Conservation (phyloP, 1,140 invertebrate species). For the Chironomus striatipennis region DNA sequence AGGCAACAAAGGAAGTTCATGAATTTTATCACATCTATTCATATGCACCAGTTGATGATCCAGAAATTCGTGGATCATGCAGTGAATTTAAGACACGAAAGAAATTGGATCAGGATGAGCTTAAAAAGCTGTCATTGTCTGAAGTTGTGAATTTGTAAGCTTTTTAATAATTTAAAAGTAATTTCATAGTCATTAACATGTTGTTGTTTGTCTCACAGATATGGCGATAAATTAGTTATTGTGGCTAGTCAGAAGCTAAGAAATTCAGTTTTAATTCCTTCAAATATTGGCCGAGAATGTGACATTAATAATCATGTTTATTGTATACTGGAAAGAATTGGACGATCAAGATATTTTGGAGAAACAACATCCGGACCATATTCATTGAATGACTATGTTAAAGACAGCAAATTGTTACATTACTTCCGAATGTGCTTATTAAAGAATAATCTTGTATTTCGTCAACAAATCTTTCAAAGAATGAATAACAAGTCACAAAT, state of each 20-base stretch:
- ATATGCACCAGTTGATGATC: slow-evolving; percentile 47
- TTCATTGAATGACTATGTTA: slow-evolving; percentile 44
- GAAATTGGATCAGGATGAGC: slow-evolving; percentile 39
- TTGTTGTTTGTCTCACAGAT: slow-evolving; percentile 42
- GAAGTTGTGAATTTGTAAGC: slow-evolving; percentile 42
- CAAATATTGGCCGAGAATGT: slow-evolving; percentile 32
- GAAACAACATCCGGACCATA: slow-evolving; percentile 59
- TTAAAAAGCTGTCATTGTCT: slow-evolving; percentile 39
- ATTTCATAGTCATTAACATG: slow-evolving; percentile 2
- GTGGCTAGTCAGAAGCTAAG: slow-evolving; percentile 60
- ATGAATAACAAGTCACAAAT: not conserved
- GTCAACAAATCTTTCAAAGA: slow-evolving; percentile 37
- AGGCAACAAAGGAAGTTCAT: slow-evolving; percentile 40
- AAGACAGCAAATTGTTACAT: slow-evolving; percentile 55
- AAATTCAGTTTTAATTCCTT: slow-evolving; percentile 49
- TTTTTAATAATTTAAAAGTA: slow-evolving; percentile 20
- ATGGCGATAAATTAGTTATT: slow-evolving; percentile 55
- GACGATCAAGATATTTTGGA: slow-evolving; percentile 58
- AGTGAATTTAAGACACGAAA: slow-evolving; percentile 46
- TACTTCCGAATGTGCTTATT: slow-evolving; percentile 54
- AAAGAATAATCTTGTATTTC: slow-evolving; percentile 51
- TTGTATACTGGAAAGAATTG: slow-evolving; percentile 67
- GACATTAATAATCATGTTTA: slow-evolving; percentile 53
- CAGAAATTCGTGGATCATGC: slow-evolving; percentile 59
- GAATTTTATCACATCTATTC: slow-evolving; percentile 53